Evolutionary conservation across 2,888 invertebrate genomes (phyloP).

Genomic region (Monopis laevigella): DNA sequence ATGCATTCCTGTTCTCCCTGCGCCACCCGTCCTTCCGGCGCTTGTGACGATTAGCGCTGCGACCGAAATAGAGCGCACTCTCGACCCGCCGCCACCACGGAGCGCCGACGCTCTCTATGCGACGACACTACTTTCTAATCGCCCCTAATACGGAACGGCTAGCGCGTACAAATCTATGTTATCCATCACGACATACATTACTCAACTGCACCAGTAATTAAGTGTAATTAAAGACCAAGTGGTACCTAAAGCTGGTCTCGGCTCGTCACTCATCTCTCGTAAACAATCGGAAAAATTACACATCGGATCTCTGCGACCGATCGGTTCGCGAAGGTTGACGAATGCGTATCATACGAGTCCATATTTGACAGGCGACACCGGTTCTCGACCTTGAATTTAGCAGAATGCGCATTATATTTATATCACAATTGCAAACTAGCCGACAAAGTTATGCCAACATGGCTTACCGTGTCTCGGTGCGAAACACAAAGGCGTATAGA

Average conservation of each 20-base stretch:
- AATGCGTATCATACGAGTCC: too few species aligned
- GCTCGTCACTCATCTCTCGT: too few species aligned
- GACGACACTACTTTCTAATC: conserved; percentile 7
- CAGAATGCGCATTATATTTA: conserved; percentile 3
- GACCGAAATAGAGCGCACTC: conserved; percentile 61
- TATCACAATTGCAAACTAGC: conserved; percentile 4
- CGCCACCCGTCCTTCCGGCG: conserved; percentile 52
- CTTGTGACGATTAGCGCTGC: conserved; percentile 62
- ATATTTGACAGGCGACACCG: too few species aligned
- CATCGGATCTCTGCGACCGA: too few species aligned
- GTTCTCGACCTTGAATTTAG: too few species aligned
- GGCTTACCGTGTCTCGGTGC: conserved; percentile 5
- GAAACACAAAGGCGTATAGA: conserved; percentile 7
- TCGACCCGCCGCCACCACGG: conserved; percentile 20
- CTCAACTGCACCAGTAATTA: too few species aligned
- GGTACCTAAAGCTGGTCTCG: too few species aligned
- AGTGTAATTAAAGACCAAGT: too few species aligned
- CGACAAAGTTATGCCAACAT: conserved; percentile 1
- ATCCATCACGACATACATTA: too few species aligned
- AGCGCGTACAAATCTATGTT: not conserved
- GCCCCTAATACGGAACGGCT: conserved; percentile 3
- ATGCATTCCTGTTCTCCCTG: conserved; percentile 53
- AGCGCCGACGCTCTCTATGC: conserved; percentile 2
- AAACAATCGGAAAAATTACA: too few species aligned
- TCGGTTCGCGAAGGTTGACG: too few species aligned